Percentiles rank a stretch among this genome's conserved stretches.
Conservation (phyloP, 2,113 vertebrate species). For the Hippocampus abdominalis region DNA sequence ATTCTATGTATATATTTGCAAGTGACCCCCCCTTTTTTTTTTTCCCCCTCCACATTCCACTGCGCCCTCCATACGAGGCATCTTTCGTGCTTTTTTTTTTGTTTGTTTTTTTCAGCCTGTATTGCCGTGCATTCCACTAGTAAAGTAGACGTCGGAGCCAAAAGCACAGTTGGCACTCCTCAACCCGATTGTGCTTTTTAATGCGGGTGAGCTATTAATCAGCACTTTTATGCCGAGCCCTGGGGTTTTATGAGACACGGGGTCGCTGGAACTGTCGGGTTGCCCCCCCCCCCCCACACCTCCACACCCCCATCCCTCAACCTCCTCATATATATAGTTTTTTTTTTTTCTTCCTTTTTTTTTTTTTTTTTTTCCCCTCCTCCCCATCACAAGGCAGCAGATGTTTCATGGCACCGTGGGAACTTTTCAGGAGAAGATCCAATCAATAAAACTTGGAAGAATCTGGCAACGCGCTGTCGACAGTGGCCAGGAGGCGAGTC, state of each 20-base stretch:
- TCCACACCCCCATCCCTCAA: too few species aligned
- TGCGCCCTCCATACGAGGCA: slow-evolving; percentile 1
- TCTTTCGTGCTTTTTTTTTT: background rate
- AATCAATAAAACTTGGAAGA: slow-evolving; percentile 32
- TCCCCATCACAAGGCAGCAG: slow-evolving; percentile 28
- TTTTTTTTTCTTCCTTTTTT: background rate
- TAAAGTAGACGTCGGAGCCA: slow-evolving; percentile 16
- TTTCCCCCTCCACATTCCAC: slow-evolving; percentile 16
- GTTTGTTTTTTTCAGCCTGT: slow-evolving; percentile 9
- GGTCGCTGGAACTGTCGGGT: slow-evolving; percentile 42
- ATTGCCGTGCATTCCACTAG: slow-evolving; percentile 26
- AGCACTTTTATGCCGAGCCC: slow-evolving; percentile 55
- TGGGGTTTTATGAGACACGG: slow-evolving; percentile 56
- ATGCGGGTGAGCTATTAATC: slow-evolving; percentile 68
- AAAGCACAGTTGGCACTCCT: slow-evolving; percentile 50
- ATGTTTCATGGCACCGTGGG: slow-evolving; percentile 32
- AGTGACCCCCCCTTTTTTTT: slow-evolving; percentile 14
- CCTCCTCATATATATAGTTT: background rate
- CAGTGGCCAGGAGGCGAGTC: background rate
- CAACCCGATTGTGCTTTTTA: slow-evolving; percentile 55
- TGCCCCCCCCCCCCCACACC: slow-evolving; percentile 5
- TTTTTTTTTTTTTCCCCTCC: slow-evolving; percentile 13
- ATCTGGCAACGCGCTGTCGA: slow-evolving; percentile 1
- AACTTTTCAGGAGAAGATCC: slow-evolving; percentile 22
- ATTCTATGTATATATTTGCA: slow-evolving; percentile 32